Evolutionary conservation across 2,888 invertebrate species (phyloP).

Genomic region (Dusona sp.): DNA sequence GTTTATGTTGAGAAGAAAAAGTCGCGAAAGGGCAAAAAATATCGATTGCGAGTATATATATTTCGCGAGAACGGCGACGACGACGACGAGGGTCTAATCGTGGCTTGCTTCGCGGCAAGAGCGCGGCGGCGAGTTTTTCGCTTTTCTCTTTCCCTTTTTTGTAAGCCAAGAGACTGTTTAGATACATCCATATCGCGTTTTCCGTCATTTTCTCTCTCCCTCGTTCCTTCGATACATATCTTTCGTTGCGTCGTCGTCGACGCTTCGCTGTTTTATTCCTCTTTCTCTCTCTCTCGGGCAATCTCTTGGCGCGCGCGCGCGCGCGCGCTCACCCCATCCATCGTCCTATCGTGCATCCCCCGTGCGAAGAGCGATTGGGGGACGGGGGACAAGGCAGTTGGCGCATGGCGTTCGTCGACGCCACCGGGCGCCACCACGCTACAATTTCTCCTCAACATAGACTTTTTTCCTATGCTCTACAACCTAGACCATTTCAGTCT

Average conservation of each 20-base stretch:
- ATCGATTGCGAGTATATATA: constrained; percentile 50
- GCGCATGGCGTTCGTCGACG: constrained; percentile 62
- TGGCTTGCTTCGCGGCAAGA: constrained; percentile 3
- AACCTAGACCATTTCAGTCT: constrained; percentile 74
- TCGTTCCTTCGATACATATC: constrained; percentile 25
- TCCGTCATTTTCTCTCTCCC: constrained; percentile 22
- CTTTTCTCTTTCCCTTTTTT: constrained; percentile 35
- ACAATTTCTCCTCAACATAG: constrained; percentile 20
- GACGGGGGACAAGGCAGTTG: constrained; percentile 42
- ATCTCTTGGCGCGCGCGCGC: constrained; percentile 37
- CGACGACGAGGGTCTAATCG: constrained; percentile 42
- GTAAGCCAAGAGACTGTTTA: constrained; percentile 28
- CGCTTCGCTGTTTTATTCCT: constrained; percentile 1
- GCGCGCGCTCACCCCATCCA: constrained; percentile 47
- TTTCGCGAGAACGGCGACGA: not conserved
- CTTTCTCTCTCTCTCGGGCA: constrained; percentile 20
- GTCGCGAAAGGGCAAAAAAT: constrained; percentile 56
- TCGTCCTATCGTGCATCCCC: constrained; percentile 53
- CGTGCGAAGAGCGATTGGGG: constrained; percentile 28
- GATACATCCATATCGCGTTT: constrained; percentile 8
- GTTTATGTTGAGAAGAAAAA: constrained; percentile 14
- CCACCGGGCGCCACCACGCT: constrained; percentile 48
- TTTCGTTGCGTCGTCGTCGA: constrained; percentile 16
- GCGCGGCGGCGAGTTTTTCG: constrained; percentile 3
- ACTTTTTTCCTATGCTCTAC: constrained; percentile 53